Percentiles rank a stretch among this genome's conserved stretches.
Conservation (phyloP, 1,140 invertebrate genomes). For the Coptotermes formosanus region DNA sequence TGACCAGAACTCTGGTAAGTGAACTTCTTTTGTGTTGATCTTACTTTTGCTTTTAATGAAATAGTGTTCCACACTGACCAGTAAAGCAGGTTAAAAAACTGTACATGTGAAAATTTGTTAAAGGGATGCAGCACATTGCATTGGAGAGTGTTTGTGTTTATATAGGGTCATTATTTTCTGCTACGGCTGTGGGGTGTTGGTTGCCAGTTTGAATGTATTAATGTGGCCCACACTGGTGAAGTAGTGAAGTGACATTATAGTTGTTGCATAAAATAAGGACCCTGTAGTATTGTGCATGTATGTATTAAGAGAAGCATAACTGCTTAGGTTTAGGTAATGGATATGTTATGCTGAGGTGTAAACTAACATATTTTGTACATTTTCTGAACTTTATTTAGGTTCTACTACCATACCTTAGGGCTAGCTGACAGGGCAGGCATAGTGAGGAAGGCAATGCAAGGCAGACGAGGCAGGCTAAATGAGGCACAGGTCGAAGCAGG, state of each 20-base stretch:
- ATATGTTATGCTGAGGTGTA: slow-evolving; percentile 28
- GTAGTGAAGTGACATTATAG: no score
- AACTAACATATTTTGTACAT: slow-evolving; percentile 35
- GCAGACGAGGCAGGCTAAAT: slow-evolving; percentile 31
- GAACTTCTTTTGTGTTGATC: background rate
- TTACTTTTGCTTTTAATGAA: background rate
- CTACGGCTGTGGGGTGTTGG: no score
- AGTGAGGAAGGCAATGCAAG: slow-evolving; percentile 27
- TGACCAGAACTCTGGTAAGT: background rate
- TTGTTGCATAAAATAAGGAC: no score
- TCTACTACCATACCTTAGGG: slow-evolving; percentile 33
- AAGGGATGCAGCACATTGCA: background rate
- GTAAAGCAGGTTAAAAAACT: background rate
- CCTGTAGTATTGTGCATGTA: background rate
- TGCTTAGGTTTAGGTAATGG: slow-evolving; percentile 7
- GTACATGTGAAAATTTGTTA: background rate
- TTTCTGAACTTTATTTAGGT: slow-evolving; percentile 35
- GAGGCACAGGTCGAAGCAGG: slow-evolving; percentile 24
- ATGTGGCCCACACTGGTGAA: no score
- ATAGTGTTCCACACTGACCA: background rate
- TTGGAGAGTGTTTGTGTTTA: background rate
- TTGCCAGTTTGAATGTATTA: no score
- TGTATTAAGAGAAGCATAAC: background rate
- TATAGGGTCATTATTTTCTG: no score
- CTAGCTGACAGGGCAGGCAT: slow-evolving; percentile 33